phyloP scores from a whole-genome alignment of 2,797 vertebrate species.

The Micromesistius poutassou region DNA sequence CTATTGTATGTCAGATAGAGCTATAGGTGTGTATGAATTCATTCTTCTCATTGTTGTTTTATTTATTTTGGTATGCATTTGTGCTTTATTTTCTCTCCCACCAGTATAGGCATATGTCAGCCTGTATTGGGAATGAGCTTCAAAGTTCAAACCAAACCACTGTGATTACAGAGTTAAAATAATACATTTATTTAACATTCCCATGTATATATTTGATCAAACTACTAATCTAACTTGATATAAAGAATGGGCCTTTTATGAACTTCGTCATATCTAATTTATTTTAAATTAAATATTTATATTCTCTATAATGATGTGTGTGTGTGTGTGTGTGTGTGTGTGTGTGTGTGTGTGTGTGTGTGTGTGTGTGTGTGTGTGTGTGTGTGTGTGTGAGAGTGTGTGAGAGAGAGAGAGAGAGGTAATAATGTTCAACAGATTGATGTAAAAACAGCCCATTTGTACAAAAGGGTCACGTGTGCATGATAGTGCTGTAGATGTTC shows the following conservation, averaged over 20 bases:
- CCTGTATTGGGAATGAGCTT: slow-evolving; percentile 47
- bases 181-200: slow-evolving; percentile 9
- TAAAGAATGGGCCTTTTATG: slow-evolving; percentile 5
- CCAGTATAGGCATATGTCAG: slow-evolving; percentile 27
- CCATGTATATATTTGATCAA: slow-evolving; percentile 32
- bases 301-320: slow-evolving; percentile 21
- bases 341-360: slow-evolving; percentile 15
- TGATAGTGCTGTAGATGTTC: slow-evolving; percentile 15
- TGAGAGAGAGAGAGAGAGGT: slow-evolving; percentile 8
- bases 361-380: slow-evolving; percentile 18
- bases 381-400: slow-evolving; percentile 15
- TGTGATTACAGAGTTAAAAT: slow-evolving; percentile 48
- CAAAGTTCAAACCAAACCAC: slow-evolving; percentile 56
- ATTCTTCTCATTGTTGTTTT: neutral
- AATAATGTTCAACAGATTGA: neutral
- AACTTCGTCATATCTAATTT: neutral
- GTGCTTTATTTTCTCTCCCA: slow-evolving; percentile 24
- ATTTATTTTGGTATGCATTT: neutral
- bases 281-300: slow-evolving; percentile 28
- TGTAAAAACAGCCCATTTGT: slow-evolving; percentile 10
- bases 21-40: neutral
- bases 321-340: slow-evolving; percentile 20
- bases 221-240: slow-evolving; percentile 1
- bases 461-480: slow-evolving; percentile 28
- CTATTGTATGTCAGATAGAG: slow-evolving; percentile 4